These are phyloP conservation scores for Amphipyra tragopoginis DNA, from an alignment of 2,888 invertebrate species.

Conservation along the genomic window DNA sequence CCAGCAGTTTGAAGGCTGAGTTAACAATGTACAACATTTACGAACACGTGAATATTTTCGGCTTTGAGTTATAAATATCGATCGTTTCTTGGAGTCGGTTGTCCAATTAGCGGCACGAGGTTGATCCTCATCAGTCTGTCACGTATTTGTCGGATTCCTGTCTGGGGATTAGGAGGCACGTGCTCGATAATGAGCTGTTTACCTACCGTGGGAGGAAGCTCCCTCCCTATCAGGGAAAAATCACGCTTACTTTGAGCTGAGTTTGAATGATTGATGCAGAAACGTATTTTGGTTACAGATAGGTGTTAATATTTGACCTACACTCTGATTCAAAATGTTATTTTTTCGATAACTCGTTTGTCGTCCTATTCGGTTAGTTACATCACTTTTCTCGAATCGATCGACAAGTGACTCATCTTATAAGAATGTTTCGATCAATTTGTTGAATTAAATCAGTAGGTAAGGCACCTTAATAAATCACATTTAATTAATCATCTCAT, in stretches of 20 bases:
- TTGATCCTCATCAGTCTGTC: constrained; percentile 25
- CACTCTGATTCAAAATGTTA: too few species aligned
- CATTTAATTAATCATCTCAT: constrained; percentile 4
- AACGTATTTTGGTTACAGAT: too few species aligned
- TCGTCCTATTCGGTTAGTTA: too few species aligned
- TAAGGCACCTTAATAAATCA: constrained; percentile 9
- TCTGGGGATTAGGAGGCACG: constrained; percentile 45
- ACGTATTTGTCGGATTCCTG: constrained; percentile 23
- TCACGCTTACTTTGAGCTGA: too few species aligned
- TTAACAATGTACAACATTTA: too few species aligned
- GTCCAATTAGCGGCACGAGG: constrained; percentile 47
- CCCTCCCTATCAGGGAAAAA: neutral
- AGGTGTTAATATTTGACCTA: too few species aligned
- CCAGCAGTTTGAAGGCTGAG: too few species aligned
- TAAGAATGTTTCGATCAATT: too few species aligned
- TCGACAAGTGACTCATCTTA: too few species aligned
- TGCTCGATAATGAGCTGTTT: constrained; percentile 44
- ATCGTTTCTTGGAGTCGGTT: constrained; percentile 24
- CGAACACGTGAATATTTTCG: constrained; percentile 27
- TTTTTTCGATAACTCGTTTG: too few species aligned
- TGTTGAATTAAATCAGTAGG: neutral
- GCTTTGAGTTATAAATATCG: constrained; percentile 22
- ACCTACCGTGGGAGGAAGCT: constrained; percentile 8
- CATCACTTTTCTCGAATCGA: too few species aligned
- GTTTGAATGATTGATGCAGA: too few species aligned